A percentile compares a stretch with the other conserved stretches of the same genome.
Conservation (phyloP, 2,888 invertebrate genomes). For the Leptinotarsa juncta region DNA sequence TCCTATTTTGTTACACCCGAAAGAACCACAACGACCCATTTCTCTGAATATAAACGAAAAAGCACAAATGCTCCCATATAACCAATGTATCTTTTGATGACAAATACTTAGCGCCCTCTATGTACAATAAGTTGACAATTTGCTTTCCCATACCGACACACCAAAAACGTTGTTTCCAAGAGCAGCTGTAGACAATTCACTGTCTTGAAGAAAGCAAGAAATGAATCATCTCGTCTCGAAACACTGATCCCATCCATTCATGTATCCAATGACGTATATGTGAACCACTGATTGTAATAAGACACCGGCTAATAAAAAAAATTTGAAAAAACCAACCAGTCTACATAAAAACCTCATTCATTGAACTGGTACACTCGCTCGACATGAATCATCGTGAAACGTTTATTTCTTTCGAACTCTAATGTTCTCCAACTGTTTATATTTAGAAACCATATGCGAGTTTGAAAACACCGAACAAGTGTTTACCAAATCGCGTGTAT, state of each 20-base stretch:
- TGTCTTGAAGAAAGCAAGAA: background rate
- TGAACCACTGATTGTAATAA: background rate
- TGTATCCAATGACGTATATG: background rate
- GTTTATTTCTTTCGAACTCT: slow-evolving; percentile 7
- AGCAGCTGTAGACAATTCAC: too few relatives aligned
- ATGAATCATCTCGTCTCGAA: background rate
- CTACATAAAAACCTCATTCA: background rate
- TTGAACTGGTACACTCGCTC: slow-evolving; percentile 5
- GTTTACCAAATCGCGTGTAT: slow-evolving; percentile 7
- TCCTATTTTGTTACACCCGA: too few relatives aligned
- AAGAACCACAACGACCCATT: too few relatives aligned
- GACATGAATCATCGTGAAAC: slow-evolving; percentile 5
- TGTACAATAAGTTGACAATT: too few relatives aligned
- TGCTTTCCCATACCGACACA: too few relatives aligned
- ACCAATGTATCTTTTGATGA: too few relatives aligned
- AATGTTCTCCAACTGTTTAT: slow-evolving; percentile 19
- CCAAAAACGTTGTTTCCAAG: too few relatives aligned
- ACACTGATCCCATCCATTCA: background rate
- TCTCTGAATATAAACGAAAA: too few relatives aligned
- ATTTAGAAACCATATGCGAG: slow-evolving; percentile 17
- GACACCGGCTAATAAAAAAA: background rate
- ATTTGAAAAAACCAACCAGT: background rate
- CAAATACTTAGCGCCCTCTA: too few relatives aligned
- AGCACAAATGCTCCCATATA: too few relatives aligned
- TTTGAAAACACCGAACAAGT: slow-evolving; percentile 4